These are phyloP conservation scores for Morpho helenor DNA, from an alignment of 2,888 invertebrate species.

Conservation along the genomic window DNA sequence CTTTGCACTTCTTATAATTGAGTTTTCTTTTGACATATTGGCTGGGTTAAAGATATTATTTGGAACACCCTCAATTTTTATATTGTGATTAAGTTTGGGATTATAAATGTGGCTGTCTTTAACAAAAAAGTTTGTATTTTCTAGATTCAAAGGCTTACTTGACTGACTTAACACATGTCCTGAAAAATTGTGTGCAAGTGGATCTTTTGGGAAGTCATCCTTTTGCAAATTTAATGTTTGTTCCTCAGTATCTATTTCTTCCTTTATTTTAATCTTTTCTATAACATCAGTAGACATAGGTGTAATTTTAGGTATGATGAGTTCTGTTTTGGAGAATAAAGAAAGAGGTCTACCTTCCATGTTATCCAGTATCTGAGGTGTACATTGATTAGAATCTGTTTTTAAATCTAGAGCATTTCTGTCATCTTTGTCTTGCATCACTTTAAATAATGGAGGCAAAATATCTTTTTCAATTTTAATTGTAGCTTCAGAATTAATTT, in stretches of 20 bases:
- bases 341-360: constrained; percentile 49
- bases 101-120: constrained; percentile 71
- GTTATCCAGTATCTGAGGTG: constrained; percentile 49
- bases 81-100: constrained; percentile 61
- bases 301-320: constrained; percentile 80
- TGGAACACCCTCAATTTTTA: constrained; percentile 68
- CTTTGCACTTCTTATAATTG: constrained; percentile 67
- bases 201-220: constrained; percentile 69
- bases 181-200: constrained; percentile 64
- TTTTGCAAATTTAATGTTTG: constrained; percentile 62
- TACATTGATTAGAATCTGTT: constrained; percentile 47
- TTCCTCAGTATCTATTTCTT: constrained; percentile 71
- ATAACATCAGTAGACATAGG: constrained; percentile 73
- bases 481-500: constrained; percentile 44
- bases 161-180: constrained; percentile 57
- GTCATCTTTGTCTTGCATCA: constrained; percentile 57
- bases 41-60: constrained; percentile 66
- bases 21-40: constrained; percentile 64
- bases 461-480: constrained; percentile 65
- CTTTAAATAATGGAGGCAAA: constrained; percentile 52
- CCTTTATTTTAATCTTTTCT: constrained; percentile 74
- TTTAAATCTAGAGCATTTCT: constrained; percentile 62
- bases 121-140: constrained; percentile 70
- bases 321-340: constrained; percentile 78
- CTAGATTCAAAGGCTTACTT: constrained; percentile 66